Evolutionary conservation across 2,888 invertebrate species (phyloP).

Genomic region (Eumerus sabulonum): DNA sequence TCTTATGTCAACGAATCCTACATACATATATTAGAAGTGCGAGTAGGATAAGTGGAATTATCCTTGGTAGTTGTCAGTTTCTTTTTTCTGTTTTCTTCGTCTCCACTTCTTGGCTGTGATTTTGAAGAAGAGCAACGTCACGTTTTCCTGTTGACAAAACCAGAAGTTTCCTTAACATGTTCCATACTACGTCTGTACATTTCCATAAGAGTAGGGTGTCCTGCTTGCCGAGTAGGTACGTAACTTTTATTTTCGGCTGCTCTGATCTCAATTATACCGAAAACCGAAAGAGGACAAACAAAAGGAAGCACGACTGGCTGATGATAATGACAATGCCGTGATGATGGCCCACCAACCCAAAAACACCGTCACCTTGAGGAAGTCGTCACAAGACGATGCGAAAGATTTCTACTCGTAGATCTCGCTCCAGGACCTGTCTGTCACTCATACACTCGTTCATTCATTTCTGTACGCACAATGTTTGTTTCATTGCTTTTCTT

Average conservation of each 20-base stretch:
- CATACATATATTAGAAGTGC: conserved; percentile 43
- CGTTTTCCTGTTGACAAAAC: conserved; percentile 63
- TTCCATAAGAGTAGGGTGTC: conserved; percentile 16
- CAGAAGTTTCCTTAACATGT: conserved; percentile 37
- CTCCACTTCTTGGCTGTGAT: conserved; percentile 33
- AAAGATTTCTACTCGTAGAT: conserved; percentile 15
- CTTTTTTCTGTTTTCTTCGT: conserved; percentile 7
- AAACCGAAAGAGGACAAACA: conserved; percentile 57
- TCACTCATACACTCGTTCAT: conserved; percentile 59
- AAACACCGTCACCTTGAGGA: conserved; percentile 61
- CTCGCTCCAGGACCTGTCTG: conserved; percentile 36
- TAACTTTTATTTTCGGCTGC: conserved; percentile 53
- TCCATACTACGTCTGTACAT: neutral
- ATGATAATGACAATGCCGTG: conserved; percentile 30
- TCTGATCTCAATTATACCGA: conserved; percentile 58
- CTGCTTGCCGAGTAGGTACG: conserved; percentile 39
- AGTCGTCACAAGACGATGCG: conserved; percentile 30
- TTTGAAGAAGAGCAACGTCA: conserved; percentile 50
- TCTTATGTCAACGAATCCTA: conserved; percentile 63
- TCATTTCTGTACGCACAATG: conserved; percentile 58
- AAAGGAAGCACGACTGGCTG: conserved; percentile 45
- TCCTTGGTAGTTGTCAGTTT: conserved; percentile 34
- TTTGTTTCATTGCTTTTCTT: conserved; percentile 42
- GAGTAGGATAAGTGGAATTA: conserved; percentile 51
- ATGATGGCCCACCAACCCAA: conserved; percentile 39